phyloP scores from a whole-genome alignment of 2,113 vertebrate species.

The cattle (Bos taurus) region ARS-UCD2.0 NC_037328.1:115944001-115944500 shows the following conservation, averaged over 20 bases:
- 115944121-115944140: background rate
- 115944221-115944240: background rate
- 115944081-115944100: background rate
- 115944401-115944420: background rate
- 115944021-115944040: background rate
- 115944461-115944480: too few species aligned
- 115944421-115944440: background rate
- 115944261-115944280: background rate
- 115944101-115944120: background rate
- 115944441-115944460: accelerated
- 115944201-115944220: background rate
- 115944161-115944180: background rate
- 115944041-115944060: background rate
- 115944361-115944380: background rate
- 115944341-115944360: background rate
- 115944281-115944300: background rate
- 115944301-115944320: background rate
- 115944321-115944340: background rate
- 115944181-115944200: background rate
- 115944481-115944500: too few species aligned
- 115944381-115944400: background rate
- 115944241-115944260: background rate
- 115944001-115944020: background rate
- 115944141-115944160: background rate
- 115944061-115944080: background rate